Conservation (phyloP, 1,140 invertebrate species). For the Frieseomelitta varia region DNA sequence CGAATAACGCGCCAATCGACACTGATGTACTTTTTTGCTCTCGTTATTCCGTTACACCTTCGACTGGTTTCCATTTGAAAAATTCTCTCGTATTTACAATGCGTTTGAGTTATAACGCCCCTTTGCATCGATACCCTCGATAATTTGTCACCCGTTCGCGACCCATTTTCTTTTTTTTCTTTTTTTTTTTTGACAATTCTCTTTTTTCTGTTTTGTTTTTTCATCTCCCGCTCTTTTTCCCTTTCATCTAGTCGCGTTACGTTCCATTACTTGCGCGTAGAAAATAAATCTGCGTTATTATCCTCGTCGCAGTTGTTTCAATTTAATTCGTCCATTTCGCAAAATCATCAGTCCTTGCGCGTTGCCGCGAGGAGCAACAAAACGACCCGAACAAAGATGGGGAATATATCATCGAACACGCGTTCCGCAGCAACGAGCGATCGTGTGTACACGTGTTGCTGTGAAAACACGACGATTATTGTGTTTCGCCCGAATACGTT, state of each 20-base stretch:
- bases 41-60: too few relatives aligned
- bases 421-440: not conserved
- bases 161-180: slow-evolving; percentile 19
- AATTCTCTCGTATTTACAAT: slow-evolving; percentile 15
- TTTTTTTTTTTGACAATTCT: not conserved
- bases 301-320: not conserved
- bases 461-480: not conserved
- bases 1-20: not conserved
- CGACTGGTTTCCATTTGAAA: slow-evolving; percentile 31
- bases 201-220: not conserved
- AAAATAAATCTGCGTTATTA: slow-evolving; percentile 32
- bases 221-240: not conserved
- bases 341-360: not conserved
- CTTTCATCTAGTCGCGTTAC: not conserved
- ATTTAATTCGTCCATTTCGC: slow-evolving; percentile 11
- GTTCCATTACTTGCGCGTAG: slow-evolving; percentile 20
- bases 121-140: slow-evolving; percentile 12
- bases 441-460: not conserved
- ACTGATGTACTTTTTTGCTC: too few relatives aligned
- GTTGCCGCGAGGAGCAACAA: not conserved
- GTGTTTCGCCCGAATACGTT: not conserved
- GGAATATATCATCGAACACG: not conserved
- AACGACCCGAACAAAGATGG: not conserved
- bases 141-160: slow-evolving; percentile 21
- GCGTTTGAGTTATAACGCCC: slow-evolving; percentile 26